phyloP scores from a whole-genome alignment of 2,113 vertebrate genomes.

The Sinocyclocheilus anshuiensis region DNA sequence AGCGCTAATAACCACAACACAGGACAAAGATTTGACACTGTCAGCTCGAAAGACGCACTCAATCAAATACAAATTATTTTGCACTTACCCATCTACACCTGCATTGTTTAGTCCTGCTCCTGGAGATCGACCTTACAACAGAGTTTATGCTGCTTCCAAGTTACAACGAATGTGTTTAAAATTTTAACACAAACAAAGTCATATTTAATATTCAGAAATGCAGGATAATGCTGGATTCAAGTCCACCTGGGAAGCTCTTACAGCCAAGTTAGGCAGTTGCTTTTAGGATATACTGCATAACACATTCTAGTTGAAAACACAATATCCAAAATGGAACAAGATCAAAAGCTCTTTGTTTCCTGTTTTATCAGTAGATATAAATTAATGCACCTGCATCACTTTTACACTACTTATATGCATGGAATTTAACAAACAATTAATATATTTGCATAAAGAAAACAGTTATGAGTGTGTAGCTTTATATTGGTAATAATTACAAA shows the following conservation, averaged over 20 bases:
- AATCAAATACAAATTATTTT: not conserved
- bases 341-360: not conserved
- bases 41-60: constrained; percentile 33
- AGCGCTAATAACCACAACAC: constrained; percentile 75
- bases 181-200: not conserved
- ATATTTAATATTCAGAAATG: not conserved
- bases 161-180: not conserved
- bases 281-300: not conserved
- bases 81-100: constrained; percentile 15
- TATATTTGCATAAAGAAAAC: not conserved
- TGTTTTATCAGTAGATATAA: not conserved
- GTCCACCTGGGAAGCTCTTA: not conserved
- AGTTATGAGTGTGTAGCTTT: not conserved
- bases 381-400: not conserved
- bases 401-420: not conserved
- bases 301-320: not conserved
- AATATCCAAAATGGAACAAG: not conserved
- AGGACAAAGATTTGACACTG: constrained; percentile 57
- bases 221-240: not conserved
- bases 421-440: not conserved
- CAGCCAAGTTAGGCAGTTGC: not conserved
- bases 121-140: not conserved
- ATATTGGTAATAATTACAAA: too few relatives aligned
- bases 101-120: not conserved
- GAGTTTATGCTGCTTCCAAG: not conserved